phyloP scores from a whole-genome alignment of 2,797 vertebrate species.

The Anguilla marmorata region DNA sequence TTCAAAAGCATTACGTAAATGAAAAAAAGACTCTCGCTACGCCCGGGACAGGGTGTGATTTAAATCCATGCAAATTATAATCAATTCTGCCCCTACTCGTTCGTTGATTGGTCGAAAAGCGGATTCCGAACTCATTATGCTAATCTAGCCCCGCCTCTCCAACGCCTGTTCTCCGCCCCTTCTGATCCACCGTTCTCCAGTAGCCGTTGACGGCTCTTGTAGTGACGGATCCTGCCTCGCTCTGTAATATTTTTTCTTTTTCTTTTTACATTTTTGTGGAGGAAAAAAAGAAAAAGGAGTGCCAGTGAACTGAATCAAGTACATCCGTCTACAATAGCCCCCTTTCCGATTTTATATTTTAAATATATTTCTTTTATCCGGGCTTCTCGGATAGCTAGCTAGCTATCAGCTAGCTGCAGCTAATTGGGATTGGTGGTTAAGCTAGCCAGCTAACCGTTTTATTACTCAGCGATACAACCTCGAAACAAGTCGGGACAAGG shows the following conservation, averaged over 20 bases:
- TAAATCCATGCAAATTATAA: conserved; percentile 37
- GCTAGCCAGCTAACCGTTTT: conserved; percentile 55
- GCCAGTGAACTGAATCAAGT: conserved; percentile 67
- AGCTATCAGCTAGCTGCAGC: conserved; percentile 48
- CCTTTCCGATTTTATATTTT: conserved; percentile 36
- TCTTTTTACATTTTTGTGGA: conserved; percentile 70
- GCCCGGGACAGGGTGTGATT: conserved; percentile 27
- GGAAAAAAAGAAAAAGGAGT: conserved; percentile 62
- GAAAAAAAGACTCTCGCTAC: conserved; percentile 17
- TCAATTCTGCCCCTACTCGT: neutral
- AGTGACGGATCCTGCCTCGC: conserved; percentile 67
- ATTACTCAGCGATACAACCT: conserved; percentile 74
- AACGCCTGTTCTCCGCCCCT: conserved; percentile 44
- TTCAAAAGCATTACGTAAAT: conserved; percentile 17
- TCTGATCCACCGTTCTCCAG: conserved; percentile 65
- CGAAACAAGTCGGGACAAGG: conserved; percentile 81
- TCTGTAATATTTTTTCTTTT: conserved; percentile 65
- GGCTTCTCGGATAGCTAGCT: conserved; percentile 47
- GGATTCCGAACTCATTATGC: conserved; percentile 39
- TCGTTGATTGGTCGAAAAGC: conserved; percentile 37
- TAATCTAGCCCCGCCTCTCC: conserved; percentile 42
- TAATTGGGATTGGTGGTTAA: conserved; percentile 35
- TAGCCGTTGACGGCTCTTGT: conserved; percentile 82
- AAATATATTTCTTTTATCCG: conserved; percentile 32
- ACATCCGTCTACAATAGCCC: conserved; percentile 44